Evolutionary conservation across 2,797 vertebrate genomes (phyloP).

Genomic region (Capromys pilorides): DNA sequence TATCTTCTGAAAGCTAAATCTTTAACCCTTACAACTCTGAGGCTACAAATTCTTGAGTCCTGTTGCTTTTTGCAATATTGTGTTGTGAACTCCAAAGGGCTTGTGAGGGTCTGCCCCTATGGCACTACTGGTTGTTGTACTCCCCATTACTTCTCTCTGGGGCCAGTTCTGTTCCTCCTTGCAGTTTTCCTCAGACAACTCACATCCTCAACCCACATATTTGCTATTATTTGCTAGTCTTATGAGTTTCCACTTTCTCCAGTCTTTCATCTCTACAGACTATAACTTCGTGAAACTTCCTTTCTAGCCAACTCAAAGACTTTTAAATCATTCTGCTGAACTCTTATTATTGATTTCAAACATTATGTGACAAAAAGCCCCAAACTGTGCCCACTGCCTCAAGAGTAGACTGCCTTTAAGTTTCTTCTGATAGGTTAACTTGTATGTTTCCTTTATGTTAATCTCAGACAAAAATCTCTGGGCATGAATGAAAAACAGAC

Average conservation of each 20-base stretch:
- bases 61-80: neutral
- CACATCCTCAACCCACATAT: too few species aligned
- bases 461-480: neutral
- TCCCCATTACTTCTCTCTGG: too few species aligned
- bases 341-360: neutral
- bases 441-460: neutral
- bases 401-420: neutral
- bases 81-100: too few species aligned
- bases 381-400: neutral
- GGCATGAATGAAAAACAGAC: neutral
- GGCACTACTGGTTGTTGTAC: too few species aligned
- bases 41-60: neutral
- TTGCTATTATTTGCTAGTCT: neutral
- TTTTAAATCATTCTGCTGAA: neutral
- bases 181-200: too few species aligned
- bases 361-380: neutral
- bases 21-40: neutral
- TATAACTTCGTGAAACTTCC: neutral
- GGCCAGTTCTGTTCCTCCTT: too few species aligned
- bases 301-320: neutral
- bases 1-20: neutral
- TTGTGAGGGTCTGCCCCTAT: too few species aligned
- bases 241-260: neutral
- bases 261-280: neutral
- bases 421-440: neutral